A percentile compares a stretch with the other conserved stretches of the same genome.
These are phyloP conservation scores for Zosterops borbonicus DNA, from an alignment of 2,113 vertebrate genomes.

Conservation along the genomic window DNA sequence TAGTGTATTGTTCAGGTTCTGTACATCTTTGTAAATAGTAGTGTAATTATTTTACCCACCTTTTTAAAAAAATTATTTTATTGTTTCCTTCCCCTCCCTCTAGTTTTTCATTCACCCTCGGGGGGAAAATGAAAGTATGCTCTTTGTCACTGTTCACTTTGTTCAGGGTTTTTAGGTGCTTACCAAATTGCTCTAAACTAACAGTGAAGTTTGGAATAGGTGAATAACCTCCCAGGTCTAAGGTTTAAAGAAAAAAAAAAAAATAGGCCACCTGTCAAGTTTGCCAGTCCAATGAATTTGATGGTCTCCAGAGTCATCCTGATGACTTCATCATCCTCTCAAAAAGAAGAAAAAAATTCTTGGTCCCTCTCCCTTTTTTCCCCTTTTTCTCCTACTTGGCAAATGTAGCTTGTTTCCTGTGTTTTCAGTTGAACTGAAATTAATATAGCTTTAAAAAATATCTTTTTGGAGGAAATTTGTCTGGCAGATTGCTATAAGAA, in stretches of 20 bases:
- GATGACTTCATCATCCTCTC: conserved; percentile 18
- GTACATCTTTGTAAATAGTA: neutral
- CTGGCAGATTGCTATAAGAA: neutral
- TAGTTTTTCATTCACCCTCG: neutral
- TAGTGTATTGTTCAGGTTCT: neutral
- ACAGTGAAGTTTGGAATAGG: neutral
- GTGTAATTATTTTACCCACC: neutral
- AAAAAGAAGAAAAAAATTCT: neutral
- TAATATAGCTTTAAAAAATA: neutral
- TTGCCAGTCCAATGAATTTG: conserved; percentile 1
- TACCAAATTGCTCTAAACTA: neutral
- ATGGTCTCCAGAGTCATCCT: conserved; percentile 13
- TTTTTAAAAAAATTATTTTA: neutral
- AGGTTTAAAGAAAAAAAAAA: neutral
- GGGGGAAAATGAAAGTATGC: rapidly evolving
- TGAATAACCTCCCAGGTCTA: neutral
- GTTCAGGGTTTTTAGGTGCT: neutral
- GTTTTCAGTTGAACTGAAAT: conserved; percentile 8
- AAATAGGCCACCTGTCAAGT: conserved; percentile 4
- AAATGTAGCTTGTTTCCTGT: neutral
- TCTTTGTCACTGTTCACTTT: neutral
- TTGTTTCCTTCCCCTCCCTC: neutral
- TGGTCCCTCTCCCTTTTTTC: rapidly evolving
- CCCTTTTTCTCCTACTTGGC: neutral
- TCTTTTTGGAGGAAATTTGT: neutral